Evolutionary conservation across 2,888 invertebrate species (phyloP), one percentile per base, ranked within the genome.

Genomic region (Cyclophora punctaria): DNA sequence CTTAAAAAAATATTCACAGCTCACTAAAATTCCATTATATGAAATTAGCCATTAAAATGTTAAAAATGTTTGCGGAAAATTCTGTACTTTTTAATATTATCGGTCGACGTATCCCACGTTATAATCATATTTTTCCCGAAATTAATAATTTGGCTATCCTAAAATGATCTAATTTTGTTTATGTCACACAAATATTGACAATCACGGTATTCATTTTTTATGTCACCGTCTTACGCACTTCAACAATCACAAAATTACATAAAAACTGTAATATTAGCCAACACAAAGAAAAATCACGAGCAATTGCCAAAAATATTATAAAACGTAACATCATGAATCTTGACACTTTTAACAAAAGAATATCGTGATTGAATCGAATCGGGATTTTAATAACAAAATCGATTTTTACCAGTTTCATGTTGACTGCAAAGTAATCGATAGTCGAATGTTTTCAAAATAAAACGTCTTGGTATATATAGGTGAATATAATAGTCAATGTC

Each of bases 391-490:
- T 7, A 6, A 34, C 7, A 34, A 44, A 33, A 44, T 33, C 34
- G 51, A 47, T 41, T 46, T 50, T 41, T 77, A 87, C 86, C 86
- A 79, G 73, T 81, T 85, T 75, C 86, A 87, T 87, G 82, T 71
- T 84, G 82, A 34, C 57, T 73, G 66, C 61, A 63, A 65, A 71
- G 69, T 59, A 65, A 70, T 70, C 71, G 68, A 66, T 69, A 62
- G 63, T 64, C 64, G 80, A 84, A 80, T 86, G 84, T 67, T 72
- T 48, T 52, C 56, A 69, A 60, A 64, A 56, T 61, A 51, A 49
- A 58, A 58, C 55, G 60, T 62, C 55, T 59, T 62, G 56, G 71
- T 73, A 81, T 86, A 75, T 86, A 86, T 86, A 86, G 70, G 64
- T 66, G 66, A 55, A 50, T 62, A 61, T 60, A 60, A 56, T 58